Evolutionary conservation across 1,140 invertebrate species (phyloP).

Genomic region (Adoxophyes honmai): DNA sequence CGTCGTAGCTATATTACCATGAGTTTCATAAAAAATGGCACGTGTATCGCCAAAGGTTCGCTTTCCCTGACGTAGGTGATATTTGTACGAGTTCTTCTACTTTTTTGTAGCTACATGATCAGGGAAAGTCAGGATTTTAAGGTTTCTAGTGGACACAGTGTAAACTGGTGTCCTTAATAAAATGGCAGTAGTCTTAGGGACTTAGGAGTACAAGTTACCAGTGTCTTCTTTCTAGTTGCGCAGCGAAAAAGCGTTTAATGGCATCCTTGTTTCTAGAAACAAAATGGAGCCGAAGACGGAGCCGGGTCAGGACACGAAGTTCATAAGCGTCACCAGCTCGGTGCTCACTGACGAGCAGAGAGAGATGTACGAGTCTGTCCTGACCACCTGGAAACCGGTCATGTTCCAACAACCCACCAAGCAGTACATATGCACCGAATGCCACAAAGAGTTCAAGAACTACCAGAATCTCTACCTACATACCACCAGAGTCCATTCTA

Average conservation of each 20-base stretch:
- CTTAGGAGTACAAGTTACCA: too few relatives aligned
- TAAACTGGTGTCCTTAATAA: too few relatives aligned
- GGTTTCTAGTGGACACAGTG: too few relatives aligned
- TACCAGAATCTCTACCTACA: slow-evolving; percentile 67
- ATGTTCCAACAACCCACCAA: slow-evolving; percentile 56
- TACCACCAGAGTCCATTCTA: slow-evolving; percentile 61
- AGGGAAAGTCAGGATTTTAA: too few relatives aligned
- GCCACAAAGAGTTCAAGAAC: slow-evolving; percentile 67
- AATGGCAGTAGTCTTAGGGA: too few relatives aligned
- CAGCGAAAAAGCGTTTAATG: not conserved
- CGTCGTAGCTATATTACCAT: too few relatives aligned
- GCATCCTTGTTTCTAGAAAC: slow-evolving; percentile 2
- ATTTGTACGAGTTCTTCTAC: too few relatives aligned
- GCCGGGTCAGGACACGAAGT: slow-evolving; percentile 36
- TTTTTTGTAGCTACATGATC: too few relatives aligned
- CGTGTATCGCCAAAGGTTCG: too few relatives aligned
- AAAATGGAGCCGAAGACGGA: slow-evolving; percentile 8
- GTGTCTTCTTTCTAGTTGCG: too few relatives aligned
- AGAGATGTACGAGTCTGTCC: slow-evolving; percentile 64
- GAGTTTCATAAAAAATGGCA: too few relatives aligned
- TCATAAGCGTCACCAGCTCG: slow-evolving; percentile 53
- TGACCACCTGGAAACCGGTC: slow-evolving; percentile 61
- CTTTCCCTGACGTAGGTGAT: too few relatives aligned
- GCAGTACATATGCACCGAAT: slow-evolving; percentile 60
- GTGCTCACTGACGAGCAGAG: slow-evolving; percentile 55